A percentile compares a stretch with the other conserved stretches of the same genome.
These are phyloP conservation scores for Callinectes sapidus DNA, from an alignment of 2,888 invertebrate species.

Conservation along the genomic window DNA sequence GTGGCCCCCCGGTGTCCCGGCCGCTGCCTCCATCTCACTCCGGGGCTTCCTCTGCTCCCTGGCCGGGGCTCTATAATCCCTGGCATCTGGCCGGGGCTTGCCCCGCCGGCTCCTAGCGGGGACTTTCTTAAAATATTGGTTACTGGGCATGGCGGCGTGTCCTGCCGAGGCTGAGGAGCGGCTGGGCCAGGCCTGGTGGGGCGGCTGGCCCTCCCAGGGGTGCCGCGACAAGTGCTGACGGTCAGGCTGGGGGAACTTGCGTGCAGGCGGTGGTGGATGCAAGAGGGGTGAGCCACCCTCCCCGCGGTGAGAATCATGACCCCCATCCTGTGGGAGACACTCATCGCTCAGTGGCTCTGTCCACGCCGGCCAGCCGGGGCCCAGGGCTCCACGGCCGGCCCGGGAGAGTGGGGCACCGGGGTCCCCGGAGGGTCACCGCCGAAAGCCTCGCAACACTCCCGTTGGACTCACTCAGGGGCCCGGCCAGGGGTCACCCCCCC, in stretches of 20 bases:
- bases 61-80: neutral
- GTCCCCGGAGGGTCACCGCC: neutral
- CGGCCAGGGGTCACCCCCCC: neutral
- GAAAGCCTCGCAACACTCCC: neutral
- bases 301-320: slow-evolving; percentile 48
- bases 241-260: slow-evolving; percentile 48
- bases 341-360: slow-evolving; percentile 51
- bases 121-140: slow-evolving; percentile 14
- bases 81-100: slow-evolving; percentile 11
- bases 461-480: neutral
- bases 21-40: slow-evolving; percentile 41
- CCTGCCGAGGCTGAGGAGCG: slow-evolving; percentile 20
- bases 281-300: slow-evolving; percentile 2
- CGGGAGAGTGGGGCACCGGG: neutral
- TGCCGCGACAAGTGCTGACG: slow-evolving; percentile 6
- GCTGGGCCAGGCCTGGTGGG: slow-evolving; percentile 39
- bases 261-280: slow-evolving; percentile 35
- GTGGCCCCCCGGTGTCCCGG: slow-evolving; percentile 36
- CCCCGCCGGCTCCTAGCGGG: neutral
- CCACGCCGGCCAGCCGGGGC: neutral
- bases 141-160: slow-evolving; percentile 6
- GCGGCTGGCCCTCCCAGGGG: slow-evolving; percentile 23
- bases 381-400: neutral
- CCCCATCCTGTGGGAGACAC: slow-evolving; percentile 66
- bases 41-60: slow-evolving; percentile 11